phyloP scores from a whole-genome alignment of 2,113 vertebrate species.

The Actenoides hombroni region DNA sequence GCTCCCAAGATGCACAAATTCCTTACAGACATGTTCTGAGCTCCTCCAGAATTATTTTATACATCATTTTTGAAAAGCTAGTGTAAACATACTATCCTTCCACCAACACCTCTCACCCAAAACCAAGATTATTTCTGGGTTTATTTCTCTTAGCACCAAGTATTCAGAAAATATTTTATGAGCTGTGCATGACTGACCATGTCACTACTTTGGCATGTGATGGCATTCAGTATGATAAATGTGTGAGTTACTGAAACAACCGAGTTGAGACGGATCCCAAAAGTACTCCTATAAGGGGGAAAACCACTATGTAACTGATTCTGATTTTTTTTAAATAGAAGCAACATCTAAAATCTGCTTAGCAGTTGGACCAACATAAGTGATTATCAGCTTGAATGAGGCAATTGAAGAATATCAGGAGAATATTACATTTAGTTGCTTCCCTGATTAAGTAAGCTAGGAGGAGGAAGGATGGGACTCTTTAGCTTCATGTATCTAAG shows the following conservation, averaged over 20 bases:
- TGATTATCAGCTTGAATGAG: background rate
- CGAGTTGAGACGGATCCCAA: background rate
- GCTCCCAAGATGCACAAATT: background rate
- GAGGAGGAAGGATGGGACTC: background rate
- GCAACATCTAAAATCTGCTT: background rate
- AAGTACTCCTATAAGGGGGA: background rate
- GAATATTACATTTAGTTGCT: background rate
- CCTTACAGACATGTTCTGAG: background rate
- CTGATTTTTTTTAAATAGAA: background rate
- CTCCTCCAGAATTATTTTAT: background rate
- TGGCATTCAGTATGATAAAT: background rate
- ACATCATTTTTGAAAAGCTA: background rate
- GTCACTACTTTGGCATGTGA: background rate
- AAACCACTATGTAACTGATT: background rate
- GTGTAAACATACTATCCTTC: background rate
- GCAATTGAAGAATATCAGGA: background rate
- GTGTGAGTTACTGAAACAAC: background rate
- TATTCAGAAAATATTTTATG: slow-evolving; percentile 17
- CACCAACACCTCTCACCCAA: background rate
- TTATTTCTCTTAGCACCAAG: background rate
- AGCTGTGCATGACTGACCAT: background rate
- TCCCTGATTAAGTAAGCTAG: background rate
- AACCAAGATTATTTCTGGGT: background rate
- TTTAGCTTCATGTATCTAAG: background rate
- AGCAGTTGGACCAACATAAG: background rate